Percentiles rank a stretch among this genome's conserved stretches.
Conservation (phyloP, 2,888 invertebrate species). For the Myopa tessellatipennis region DNA sequence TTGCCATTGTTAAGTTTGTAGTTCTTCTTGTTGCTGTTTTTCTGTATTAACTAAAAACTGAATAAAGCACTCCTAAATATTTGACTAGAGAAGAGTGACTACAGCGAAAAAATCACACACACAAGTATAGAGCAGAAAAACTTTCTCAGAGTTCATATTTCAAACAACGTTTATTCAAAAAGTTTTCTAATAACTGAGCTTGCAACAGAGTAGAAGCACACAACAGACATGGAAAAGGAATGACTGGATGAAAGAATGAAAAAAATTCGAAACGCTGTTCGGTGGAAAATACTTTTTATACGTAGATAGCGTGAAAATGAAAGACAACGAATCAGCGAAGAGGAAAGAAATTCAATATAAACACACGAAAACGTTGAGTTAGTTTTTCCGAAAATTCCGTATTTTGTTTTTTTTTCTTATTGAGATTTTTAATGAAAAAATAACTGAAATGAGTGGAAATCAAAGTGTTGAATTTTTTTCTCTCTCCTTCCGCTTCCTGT, state of each 20-base stretch:
- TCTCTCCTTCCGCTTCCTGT: not conserved
- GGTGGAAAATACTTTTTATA: no score
- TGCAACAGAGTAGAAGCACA: not conserved
- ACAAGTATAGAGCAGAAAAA: not conserved
- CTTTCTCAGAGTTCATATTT: slow-evolving; percentile 31
- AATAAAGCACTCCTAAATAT: not conserved
- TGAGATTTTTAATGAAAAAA: slow-evolving; percentile 2
- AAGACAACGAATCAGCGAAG: not conserved
- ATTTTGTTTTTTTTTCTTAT: not conserved
- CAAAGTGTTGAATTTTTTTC: not conserved
- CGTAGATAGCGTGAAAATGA: not conserved
- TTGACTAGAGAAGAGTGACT: not conserved
- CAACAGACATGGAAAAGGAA: not conserved
- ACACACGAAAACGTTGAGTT: not conserved
- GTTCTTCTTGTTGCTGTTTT: not conserved
- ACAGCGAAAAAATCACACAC: not conserved
- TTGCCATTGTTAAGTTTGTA: not conserved
- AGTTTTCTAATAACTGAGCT: slow-evolving; percentile 36
- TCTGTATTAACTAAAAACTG: slow-evolving; percentile 2
- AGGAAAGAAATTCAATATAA: not conserved
- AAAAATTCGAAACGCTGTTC: no score
- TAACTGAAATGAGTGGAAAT: not conserved
- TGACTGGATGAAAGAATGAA: not conserved
- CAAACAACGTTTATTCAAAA: slow-evolving; percentile 36
- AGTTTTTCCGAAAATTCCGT: not conserved